Evolutionary conservation across 2,113 vertebrate genomes (phyloP).

Genomic region (Smithornis capensis): DNA sequence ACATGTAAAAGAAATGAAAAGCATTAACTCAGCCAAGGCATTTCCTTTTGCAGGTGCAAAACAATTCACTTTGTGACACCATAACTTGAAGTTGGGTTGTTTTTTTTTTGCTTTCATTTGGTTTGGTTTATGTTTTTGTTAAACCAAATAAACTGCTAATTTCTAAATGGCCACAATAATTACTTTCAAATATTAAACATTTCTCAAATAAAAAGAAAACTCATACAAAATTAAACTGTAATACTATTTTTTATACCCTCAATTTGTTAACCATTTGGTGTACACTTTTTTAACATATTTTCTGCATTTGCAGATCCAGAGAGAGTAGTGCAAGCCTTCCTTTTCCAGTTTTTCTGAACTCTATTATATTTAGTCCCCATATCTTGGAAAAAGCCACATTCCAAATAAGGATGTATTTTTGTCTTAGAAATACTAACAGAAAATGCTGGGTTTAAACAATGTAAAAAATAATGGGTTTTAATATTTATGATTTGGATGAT

Average conservation of each 20-base stretch:
- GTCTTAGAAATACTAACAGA: not conserved
- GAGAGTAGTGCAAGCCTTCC: not conserved
- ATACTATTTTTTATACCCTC: not conserved
- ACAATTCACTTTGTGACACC: slow-evolving; percentile 76
- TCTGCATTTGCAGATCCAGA: not conserved
- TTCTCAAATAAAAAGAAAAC: slow-evolving; percentile 44
- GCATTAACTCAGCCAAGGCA: slow-evolving; percentile 79
- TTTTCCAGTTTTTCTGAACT: not conserved
- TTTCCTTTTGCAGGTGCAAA: slow-evolving; percentile 82
- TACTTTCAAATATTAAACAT: slow-evolving; percentile 69
- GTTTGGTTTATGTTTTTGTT: not conserved
- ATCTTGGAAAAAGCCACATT: not conserved
- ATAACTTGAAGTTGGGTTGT: slow-evolving; percentile 47
- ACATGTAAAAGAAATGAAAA: slow-evolving; percentile 83
- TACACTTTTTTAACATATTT: not conserved
- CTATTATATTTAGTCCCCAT: not conserved
- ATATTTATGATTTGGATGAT: not conserved
- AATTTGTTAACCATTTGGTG: not conserved
- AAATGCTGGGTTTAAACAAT: not conserved
- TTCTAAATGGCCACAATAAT: slow-evolving; percentile 67
- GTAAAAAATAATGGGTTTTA: not conserved
- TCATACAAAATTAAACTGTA: not conserved
- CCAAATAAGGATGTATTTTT: not conserved
- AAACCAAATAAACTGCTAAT: slow-evolving; percentile 67
- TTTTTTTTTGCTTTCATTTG: not conserved